Base-by-base conservation (phyloP, 2,888 invertebrate species). In the Steinernema scapterisci region DNA sequence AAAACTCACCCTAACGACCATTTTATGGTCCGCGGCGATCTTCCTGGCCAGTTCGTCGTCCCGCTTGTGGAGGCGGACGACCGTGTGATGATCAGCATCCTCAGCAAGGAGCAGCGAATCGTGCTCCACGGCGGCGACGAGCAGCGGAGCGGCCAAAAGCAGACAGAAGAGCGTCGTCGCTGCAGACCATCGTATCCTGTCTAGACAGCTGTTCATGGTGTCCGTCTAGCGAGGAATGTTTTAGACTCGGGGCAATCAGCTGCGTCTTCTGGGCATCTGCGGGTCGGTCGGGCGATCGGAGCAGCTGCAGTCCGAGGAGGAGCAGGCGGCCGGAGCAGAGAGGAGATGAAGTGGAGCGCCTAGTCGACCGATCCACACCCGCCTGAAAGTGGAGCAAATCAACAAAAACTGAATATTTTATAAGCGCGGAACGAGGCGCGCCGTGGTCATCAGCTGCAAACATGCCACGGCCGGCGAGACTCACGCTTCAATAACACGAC, bases 41-140 rank as follows among this genome's bases (percentile, higher is more conserved):
- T 78, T 75, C 52, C 82, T 75, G 11, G 86, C 86, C 56, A 87
- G 73, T 19, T 77, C 80, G 71, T 86, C 86, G 63, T 86, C 85
- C 44, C 86, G 76, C 78, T 86, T 87, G 21, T 75, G 77, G 70
- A 86, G 74, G 48, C 80, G 80, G 70, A 86, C 80, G 21, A 86
- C 82, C 19, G 81, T 80, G 71, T 85, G 86, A 21, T 74, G 63
- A 21, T 71, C 78, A 43, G 31, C 70, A 44, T 52, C 45, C 31
- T 74, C 74, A 27, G 74, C 72, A n/a, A 71, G 25, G n/a, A 71
- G 25, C 46, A 79, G 25, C 19, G 75, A 75, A 63, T 79, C 79
- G 70, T 79, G 79, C 23, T 81, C 76, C 21, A 76, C 54, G 0
- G 74, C 75, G 9, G 19, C 23, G 13, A 72, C 71, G 21, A 27